Base-by-base conservation (phyloP, 2,797 vertebrate genomes). In the Denticeps clupeoides region DNA sequence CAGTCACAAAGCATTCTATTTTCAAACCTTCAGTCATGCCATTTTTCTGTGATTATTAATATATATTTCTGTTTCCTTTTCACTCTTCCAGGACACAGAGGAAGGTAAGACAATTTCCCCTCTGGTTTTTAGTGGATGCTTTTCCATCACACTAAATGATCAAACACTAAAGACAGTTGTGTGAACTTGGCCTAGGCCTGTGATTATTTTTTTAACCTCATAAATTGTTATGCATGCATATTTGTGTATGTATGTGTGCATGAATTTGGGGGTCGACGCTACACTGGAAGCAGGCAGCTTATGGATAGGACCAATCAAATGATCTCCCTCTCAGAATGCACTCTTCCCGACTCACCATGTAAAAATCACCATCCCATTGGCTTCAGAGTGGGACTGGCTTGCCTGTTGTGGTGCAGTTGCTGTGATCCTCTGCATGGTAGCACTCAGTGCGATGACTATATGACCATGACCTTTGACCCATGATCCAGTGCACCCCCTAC, bases 71-170 rank as follows among this genome's bases (percentile, higher is more conserved):
- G 15, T 51, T 9, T 7, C 45, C 21, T 3, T 12, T 9, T 59
- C 64, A 49, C 15, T 69, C 65, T 50, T 65, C 16, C 73, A 95
- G 92, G 85, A 79, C 82, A 83, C 62, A 79, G 87, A 72, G 86
- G 85, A 70, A 83, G 85, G 93, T 85, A 81, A 81, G 77, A 68
- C 68, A 1, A 15, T 13, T 2, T 26, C 65, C 55, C 46, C 29
- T 46, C 64, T 27, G 32, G n/a, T n/a, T 32, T 29, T n/a, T 12
- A n/a, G 21, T 3, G 37, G 16, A 2, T 18, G 6, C 5, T 35
- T 8, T 9, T 10, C 9, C 2, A 19, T 7, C 25, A 24, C 38
- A 38, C 18, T 21, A 38, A 19, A 18, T 9, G 9, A 10, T 21
- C 35, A 21, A 54, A 26, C 5, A 15, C 8, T 16, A 21, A 12